These are phyloP conservation scores for Dilophus febrilis DNA, from an alignment of 2,888 invertebrate species.

Conservation along the genomic window DNA sequence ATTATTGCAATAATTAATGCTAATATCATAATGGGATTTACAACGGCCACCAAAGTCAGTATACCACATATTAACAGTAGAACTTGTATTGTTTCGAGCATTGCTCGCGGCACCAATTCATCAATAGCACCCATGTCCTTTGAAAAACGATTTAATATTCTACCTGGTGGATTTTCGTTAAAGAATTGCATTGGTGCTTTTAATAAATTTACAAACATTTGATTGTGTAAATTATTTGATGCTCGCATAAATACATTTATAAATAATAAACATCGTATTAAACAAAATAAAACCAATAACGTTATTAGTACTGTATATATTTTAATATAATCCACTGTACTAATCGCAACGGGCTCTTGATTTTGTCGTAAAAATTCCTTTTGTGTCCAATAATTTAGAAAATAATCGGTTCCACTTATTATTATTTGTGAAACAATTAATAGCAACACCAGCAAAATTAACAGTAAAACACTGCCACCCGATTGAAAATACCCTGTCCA, in stretches of 20 bases:
- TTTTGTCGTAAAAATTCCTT: slow-evolving; percentile 23
- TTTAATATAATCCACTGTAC: slow-evolving; percentile 24
- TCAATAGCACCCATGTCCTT: slow-evolving; percentile 53
- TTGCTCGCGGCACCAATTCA: slow-evolving; percentile 35
- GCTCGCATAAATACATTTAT: slow-evolving; percentile 60
- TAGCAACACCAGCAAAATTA: slow-evolving; percentile 31
- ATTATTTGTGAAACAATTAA: slow-evolving; percentile 37
- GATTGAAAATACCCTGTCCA: slow-evolving; percentile 32
- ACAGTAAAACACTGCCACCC: slow-evolving; percentile 32
- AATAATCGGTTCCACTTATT: slow-evolving; percentile 42
- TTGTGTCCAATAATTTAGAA: slow-evolving; percentile 40
- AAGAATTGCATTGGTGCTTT: slow-evolving; percentile 71
- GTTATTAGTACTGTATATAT: slow-evolving; percentile 24
- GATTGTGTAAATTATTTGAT: slow-evolving; percentile 58
- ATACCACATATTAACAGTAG: slow-evolving; percentile 47
- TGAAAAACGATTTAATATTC: slow-evolving; percentile 57
- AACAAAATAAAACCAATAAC: slow-evolving; percentile 24
- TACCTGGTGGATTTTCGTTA: slow-evolving; percentile 64
- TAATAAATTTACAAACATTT: slow-evolving; percentile 68
- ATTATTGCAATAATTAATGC: slow-evolving; percentile 46
- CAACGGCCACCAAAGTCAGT: slow-evolving; percentile 48
- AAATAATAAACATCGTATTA: slow-evolving; percentile 47
- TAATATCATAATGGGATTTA: slow-evolving; percentile 48
- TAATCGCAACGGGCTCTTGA: slow-evolving; percentile 17
- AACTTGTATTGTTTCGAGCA: slow-evolving; percentile 37